Evolutionary conservation across 1,140 invertebrate genomes (phyloP).

Genomic region (Rhyacophila brunnea): DNA sequence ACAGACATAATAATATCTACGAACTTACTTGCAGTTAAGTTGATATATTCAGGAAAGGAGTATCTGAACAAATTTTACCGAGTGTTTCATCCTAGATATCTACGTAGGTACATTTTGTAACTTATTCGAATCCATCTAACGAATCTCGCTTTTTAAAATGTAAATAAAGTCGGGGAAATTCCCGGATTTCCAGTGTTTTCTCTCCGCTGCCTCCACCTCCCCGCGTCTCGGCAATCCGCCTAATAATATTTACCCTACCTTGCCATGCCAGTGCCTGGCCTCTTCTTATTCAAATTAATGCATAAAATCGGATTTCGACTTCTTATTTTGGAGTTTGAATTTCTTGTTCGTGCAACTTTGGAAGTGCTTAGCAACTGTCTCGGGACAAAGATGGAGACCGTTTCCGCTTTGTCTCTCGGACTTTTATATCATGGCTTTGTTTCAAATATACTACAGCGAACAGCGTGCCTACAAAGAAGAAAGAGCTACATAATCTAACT

Average conservation of each 20-base stretch:
- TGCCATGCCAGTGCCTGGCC: slow-evolving; percentile 6
- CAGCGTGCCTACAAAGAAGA: too few species aligned
- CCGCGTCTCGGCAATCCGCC: slow-evolving; percentile 18
- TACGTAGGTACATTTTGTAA: background rate
- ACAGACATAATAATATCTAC: slow-evolving; percentile 25
- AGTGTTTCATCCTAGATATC: background rate
- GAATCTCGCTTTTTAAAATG: slow-evolving; percentile 35
- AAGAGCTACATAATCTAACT: too few species aligned
- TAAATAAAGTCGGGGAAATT: slow-evolving; percentile 26
- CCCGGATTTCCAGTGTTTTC: background rate
- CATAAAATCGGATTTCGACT: slow-evolving; percentile 35
- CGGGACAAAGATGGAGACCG: too few species aligned
- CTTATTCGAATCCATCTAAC: slow-evolving; percentile 33
- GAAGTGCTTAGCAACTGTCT: background rate
- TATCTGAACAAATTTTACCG: background rate
- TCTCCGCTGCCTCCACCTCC: background rate
- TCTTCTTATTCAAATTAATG: slow-evolving; percentile 37
- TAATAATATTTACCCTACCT: slow-evolving; percentile 35
- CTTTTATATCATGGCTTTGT: too few species aligned
- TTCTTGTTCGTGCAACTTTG: slow-evolving; percentile 17
- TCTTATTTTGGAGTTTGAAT: slow-evolving; percentile 32
- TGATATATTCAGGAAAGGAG: background rate
- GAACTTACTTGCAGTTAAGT: slow-evolving; percentile 9
- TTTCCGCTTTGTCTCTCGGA: too few species aligned
- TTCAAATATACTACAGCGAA: too few species aligned